Evolutionary conservation across 2,888 invertebrate genomes (phyloP).

Genomic region (Apeira syringaria): DNA sequence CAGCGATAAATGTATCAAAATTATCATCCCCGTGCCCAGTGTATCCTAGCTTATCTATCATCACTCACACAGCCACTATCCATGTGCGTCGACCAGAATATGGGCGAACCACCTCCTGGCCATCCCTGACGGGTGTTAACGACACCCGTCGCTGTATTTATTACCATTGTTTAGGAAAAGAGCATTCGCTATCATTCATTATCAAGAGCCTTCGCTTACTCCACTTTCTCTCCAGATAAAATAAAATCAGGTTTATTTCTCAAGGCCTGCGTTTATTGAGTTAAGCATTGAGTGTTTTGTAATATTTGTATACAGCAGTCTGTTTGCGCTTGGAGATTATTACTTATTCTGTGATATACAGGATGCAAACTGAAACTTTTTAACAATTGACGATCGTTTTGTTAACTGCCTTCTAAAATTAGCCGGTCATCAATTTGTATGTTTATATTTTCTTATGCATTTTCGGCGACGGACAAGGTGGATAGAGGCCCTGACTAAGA

Average conservation of each 20-base stretch:
- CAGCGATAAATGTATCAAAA: too few relatives aligned
- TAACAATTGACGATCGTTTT: too few relatives aligned
- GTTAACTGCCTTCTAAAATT: too few relatives aligned
- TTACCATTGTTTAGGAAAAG: constrained; percentile 81
- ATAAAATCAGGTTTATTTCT: constrained; percentile 27
- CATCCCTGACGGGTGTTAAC: constrained; percentile 61
- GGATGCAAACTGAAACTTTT: too few relatives aligned
- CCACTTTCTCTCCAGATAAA: constrained; percentile 32
- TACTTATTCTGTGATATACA: too few relatives aligned
- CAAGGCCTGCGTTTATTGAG: neutral
- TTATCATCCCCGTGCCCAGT: constrained; percentile 14
- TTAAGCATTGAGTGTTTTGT: neutral
- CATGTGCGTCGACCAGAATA: constrained; percentile 31
- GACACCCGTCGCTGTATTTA: constrained; percentile 76
- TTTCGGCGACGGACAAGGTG: too few relatives aligned
- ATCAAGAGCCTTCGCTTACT: constrained; percentile 41
- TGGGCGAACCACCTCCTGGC: constrained; percentile 34
- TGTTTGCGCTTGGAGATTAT: neutral
- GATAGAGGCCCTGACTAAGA: too few relatives aligned
- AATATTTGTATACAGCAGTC: neutral
- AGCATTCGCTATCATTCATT: constrained; percentile 77
- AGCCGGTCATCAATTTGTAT: too few relatives aligned
- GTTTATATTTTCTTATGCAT: too few relatives aligned
- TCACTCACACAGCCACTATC: constrained; percentile 39
- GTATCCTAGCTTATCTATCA: constrained; percentile 19